Conservation (phyloP, 35 echinoderm and acorn worm species). For the Anneissia japonica region DNA sequence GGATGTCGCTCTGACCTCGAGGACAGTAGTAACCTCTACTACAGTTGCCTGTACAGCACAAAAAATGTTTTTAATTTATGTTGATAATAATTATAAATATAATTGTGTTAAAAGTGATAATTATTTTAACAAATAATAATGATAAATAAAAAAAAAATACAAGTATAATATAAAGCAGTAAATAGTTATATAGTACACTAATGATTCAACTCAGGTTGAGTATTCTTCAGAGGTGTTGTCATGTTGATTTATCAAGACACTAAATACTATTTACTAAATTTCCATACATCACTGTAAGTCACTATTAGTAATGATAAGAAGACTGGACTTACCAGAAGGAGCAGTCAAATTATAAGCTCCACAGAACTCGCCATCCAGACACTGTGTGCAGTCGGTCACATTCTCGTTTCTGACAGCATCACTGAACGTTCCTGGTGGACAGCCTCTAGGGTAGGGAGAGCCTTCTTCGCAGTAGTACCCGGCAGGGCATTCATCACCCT, state of each 20-base stretch:
- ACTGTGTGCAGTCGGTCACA: conserved; percentile 64
- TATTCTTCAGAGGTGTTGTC: neutral
- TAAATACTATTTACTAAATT: neutral
- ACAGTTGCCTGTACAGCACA: conserved; percentile 61
- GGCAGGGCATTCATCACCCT: conserved; percentile 79
- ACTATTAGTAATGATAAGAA: neutral
- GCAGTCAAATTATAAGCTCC: conserved; percentile 87
- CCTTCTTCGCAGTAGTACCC: conserved; percentile 83
- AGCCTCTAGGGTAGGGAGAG: conserved; percentile 54
- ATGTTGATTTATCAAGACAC: conserved; percentile 49
- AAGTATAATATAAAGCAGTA: too few species aligned
- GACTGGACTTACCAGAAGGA: conserved; percentile 72
- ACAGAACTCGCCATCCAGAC: conserved; percentile 77
- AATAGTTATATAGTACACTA: too few species aligned
- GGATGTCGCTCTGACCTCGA: conserved; percentile 54
- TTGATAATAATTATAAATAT: neutral
- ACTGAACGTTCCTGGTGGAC: conserved; percentile 82
- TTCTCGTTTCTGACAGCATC: conserved; percentile 62
- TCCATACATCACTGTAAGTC: neutral
- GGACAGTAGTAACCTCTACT: conserved; percentile 89
- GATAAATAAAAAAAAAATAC: too few species aligned
- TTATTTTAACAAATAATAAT: too few species aligned
- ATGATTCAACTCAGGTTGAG: neutral
- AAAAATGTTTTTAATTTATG: neutral
- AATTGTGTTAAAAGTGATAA: too few species aligned